Evolutionary conservation across 1,140 invertebrate species (phyloP).

Genomic region (Magallana angulata): DNA sequence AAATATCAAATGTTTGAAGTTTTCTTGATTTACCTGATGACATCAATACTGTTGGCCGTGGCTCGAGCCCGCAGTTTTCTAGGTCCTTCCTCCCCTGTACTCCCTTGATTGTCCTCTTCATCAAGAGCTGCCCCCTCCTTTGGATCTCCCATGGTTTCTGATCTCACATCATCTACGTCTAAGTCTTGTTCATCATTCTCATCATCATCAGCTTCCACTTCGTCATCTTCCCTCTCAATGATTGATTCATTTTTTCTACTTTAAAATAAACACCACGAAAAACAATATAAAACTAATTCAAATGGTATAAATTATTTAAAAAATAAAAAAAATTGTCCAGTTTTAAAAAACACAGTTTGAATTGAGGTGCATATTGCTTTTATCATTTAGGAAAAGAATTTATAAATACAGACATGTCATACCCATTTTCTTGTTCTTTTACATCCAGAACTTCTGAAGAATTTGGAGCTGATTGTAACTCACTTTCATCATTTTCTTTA

Average conservation of each 20-base stretch:
- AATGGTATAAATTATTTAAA: no score
- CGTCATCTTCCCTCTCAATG: background rate
- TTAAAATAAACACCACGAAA: background rate
- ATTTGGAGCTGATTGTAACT: background rate
- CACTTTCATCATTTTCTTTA: background rate
- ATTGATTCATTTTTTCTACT: background rate
- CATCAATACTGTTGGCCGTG: background rate
- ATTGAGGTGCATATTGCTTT: no score
- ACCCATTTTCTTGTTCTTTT: conserved; percentile 10
- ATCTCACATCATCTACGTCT: background rate
- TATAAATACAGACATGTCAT: background rate
- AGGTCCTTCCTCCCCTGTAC: conserved; percentile 35
- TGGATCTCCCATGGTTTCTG: background rate
- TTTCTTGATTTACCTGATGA: background rate
- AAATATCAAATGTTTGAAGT: no score
- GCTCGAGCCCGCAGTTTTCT: conserved; percentile 1
- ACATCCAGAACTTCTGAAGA: background rate
- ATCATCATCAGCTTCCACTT: conserved; percentile 37
- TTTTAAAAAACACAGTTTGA: no score
- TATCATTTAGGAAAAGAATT: no score
- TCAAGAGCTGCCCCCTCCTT: conserved; percentile 38
- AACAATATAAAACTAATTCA: no score
- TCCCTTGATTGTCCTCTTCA: conserved; percentile 38
- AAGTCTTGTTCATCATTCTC: conserved; percentile 12
- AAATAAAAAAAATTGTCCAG: no score